Evolutionary conservation across 2,888 invertebrate species (phyloP), one percentile per base, ranked within the genome.

Genomic region (Bombylius major): DNA sequence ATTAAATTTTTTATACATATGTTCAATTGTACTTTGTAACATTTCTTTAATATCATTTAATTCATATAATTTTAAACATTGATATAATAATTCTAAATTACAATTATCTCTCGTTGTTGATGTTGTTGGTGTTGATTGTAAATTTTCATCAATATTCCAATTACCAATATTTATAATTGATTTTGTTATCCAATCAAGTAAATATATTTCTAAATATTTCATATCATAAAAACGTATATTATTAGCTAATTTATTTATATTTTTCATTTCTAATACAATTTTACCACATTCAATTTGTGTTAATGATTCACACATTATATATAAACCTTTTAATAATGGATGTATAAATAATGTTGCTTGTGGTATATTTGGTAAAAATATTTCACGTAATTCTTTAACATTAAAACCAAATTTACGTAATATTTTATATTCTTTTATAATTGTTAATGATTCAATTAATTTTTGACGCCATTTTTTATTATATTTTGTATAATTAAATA

Each of bases 391-490:
- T 12, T 70, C 68, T 12, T 60, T 42, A 59, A 67, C 63, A 5
- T 59, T 47, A 4, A 73, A 66, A 32, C 77, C 76, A 9, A 79
- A 56, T 57, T 72, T 73, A 11, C 68, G 66, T 33, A 79, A 53
- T 5, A 75, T 66, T 33, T 61, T 62, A 0, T 69, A 66, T 1
- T 70, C 70, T 51, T 64, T 64, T 13, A 81, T 75, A 31, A 80
- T 74, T 56, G 75, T 70, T 31, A 81, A 61, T 1, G 78, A 77
- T 68, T 82, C 81, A 0, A 81, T 56, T 2, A 81, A 59, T 60
- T 71, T 69, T 1, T 66, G 61, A 33, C 71, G 68, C 80, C 80
- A 81, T 23, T 68, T 62, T 2, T 66, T 60, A 52, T 69, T 65
- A 1, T 56, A 58, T 23, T 66, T 61, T 0, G 70, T 65, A 60